Evolutionary conservation across 2,888 invertebrate species (phyloP), one percentile per base, ranked within the genome.

Genomic region (Hydriomena furcata): DNA sequence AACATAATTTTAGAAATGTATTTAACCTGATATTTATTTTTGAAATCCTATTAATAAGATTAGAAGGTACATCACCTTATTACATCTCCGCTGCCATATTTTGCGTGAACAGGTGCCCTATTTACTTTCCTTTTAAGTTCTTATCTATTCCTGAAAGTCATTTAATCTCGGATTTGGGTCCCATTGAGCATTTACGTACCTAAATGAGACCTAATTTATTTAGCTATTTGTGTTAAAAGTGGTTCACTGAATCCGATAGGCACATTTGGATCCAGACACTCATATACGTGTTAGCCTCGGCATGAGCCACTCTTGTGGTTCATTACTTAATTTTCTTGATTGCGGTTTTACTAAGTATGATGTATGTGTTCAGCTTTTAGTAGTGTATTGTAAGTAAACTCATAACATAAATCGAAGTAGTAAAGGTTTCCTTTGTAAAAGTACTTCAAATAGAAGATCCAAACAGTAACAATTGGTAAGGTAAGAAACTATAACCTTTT

Each of bases 181-280:
- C 17, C 12, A 7, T 25, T 42, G 36, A 20, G 12, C 12, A 43
- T 27, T 32, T 41, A 36, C 36, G 24, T 48, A 30, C n/a, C 32
- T 21, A 40, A 42, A 42, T 25, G 25, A 24, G 6, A 50, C 37
- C 23, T 44, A 11, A 50, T 44, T 40, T 30, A 50, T 44, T 44
- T 35, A 30, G 34, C 12, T 17, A 34, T 50, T 44, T 40, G 38
- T 44, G 50, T 12, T 11, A 25, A 4, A 6, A 21, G n/a, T 12
- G n/a, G 34, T 28, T 7, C 31, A n/a, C 21, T 24, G 21, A 5
- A 21, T 25, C 30, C 2, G 38, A 44, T 23, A 12, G 30, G 24
- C 30, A 28, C 34, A 38, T 45, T 30, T 44, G 7, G 30, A 45
- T 40, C 28, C 32, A 44, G 38, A 11, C 21, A 31, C 12, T 42